Conservation (phyloP, 2,888 invertebrate species). For the Caenorhabditis sp. region DNA sequence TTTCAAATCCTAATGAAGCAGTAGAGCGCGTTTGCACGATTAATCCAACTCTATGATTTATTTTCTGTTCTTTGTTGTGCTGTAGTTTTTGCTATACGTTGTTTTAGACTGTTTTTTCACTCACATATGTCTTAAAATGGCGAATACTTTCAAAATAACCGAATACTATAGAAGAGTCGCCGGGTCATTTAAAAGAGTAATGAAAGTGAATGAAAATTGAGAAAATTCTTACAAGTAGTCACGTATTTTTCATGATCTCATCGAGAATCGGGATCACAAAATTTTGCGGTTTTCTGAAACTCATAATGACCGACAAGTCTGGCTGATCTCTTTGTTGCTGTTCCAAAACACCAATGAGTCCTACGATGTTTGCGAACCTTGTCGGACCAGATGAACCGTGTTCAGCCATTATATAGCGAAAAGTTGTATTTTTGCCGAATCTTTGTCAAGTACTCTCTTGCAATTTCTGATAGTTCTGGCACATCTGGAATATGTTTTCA, state of each 20-base stretch:
- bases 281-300: background rate
- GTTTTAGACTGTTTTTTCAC: too few relatives aligned
- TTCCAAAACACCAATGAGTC: slow-evolving; percentile 25
- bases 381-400: slow-evolving; percentile 20
- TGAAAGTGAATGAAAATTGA: too few relatives aligned
- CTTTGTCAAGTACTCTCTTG: background rate
- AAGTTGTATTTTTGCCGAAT: slow-evolving; percentile 23
- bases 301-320: background rate
- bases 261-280: background rate
- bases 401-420: slow-evolving; percentile 16
- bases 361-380: slow-evolving; percentile 19
- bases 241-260: background rate
- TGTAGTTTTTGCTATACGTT: too few relatives aligned
- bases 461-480: background rate
- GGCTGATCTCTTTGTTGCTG: slow-evolving; percentile 22
- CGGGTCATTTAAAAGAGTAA: too few relatives aligned
- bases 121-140: too few relatives aligned
- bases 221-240: too few relatives aligned
- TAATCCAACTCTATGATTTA: too few relatives aligned
- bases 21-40: too few relatives aligned
- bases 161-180: too few relatives aligned
- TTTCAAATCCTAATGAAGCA: too few relatives aligned
- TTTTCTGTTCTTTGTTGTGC: too few relatives aligned
- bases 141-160: too few relatives aligned
- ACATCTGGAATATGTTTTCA: background rate